Conservation (phyloP, 2,113 vertebrate species). For the Vimba vimba region DNA sequence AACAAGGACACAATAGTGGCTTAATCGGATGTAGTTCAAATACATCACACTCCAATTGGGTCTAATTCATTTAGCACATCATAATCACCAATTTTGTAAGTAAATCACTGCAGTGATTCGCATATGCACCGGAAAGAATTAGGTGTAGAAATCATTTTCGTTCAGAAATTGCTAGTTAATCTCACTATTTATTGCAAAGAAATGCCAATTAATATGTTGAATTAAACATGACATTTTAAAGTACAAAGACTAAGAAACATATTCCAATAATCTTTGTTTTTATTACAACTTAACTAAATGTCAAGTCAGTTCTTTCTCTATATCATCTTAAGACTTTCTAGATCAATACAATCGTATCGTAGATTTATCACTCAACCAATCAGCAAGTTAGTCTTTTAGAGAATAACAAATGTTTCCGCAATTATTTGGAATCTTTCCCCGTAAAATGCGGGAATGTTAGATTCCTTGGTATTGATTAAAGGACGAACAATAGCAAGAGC, state of each 20-base stretch:
- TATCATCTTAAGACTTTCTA: background rate
- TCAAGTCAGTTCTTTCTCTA: constrained; percentile 3
- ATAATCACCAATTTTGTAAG: constrained; percentile 25
- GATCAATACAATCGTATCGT: background rate
- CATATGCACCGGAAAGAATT: background rate
- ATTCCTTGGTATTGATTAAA: constrained; percentile 48
- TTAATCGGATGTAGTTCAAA: constrained; percentile 9
- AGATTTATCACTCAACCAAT: background rate
- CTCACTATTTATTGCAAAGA: no score
- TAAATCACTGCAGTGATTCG: background rate
- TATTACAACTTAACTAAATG: background rate
- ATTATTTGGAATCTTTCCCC: background rate
- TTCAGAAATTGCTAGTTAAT: no score
- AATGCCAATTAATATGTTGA: no score
- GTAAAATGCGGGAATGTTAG: background rate
- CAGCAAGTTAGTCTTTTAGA: background rate
- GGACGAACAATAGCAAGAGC: constrained; percentile 43
- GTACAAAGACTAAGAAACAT: no score
- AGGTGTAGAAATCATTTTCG: no score
- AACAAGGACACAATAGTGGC: background rate
- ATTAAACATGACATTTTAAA: no score
- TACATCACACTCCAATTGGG: constrained; percentile 19
- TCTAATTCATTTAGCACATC: constrained; percentile 31
- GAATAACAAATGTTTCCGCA: background rate
- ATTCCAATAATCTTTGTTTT: no score